These are phyloP conservation scores for Coreoperca whiteheadi DNA, from an alignment of 2,113 vertebrate genomes.

Conservation along the genomic window DNA sequence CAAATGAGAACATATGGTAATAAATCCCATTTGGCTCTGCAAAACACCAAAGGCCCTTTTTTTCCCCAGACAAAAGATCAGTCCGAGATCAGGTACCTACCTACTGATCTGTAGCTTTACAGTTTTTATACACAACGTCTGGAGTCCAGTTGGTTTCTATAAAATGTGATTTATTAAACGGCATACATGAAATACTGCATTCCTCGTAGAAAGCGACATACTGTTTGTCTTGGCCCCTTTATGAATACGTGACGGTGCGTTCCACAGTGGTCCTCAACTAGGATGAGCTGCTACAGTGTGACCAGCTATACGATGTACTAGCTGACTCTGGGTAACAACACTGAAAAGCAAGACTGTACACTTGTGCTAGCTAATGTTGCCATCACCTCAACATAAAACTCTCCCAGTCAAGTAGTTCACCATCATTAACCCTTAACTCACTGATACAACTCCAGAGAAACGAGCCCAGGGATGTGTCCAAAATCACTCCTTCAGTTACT, in stretches of 20 bases:
- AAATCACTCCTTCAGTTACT: not conserved
- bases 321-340: not conserved
- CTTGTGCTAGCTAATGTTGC: not conserved
- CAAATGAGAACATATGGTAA: not conserved
- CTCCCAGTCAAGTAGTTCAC: not conserved
- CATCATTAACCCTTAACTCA: not conserved
- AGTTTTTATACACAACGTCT: not conserved
- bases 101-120: not conserved
- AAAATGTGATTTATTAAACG: constrained; percentile 81
- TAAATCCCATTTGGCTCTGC: not conserved
- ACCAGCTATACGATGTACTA: not conserved
- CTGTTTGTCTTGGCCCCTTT: constrained; percentile 50
- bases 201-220: constrained; percentile 33
- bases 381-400: not conserved
- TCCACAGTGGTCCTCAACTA: not conserved
- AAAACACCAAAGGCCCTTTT: not conserved
- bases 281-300: constrained; percentile 24
- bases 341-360: constrained; percentile 19
- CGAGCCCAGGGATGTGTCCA: not conserved
- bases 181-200: constrained; percentile 67
- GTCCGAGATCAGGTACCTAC: not conserved
- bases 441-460: not conserved
- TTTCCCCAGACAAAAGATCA: not conserved
- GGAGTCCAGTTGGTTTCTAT: constrained; percentile 60
- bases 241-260: constrained; percentile 5